These are phyloP conservation scores for Chaetodon trifascialis DNA, from an alignment of 2,113 vertebrate genomes.

Conservation along the genomic window DNA sequence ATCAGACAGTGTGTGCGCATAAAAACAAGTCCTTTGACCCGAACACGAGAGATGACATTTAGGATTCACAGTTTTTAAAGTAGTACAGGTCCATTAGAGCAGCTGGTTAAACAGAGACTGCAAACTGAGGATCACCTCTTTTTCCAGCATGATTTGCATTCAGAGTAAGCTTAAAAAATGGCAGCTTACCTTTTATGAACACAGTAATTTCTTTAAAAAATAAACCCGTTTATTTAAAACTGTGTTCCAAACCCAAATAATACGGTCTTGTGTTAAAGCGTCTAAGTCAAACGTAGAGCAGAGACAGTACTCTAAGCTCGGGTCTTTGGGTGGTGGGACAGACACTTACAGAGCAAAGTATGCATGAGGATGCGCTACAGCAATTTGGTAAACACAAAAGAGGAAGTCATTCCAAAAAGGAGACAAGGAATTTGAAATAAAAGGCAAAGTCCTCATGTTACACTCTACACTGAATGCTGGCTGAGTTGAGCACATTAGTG, in stretches of 20 bases:
- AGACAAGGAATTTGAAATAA: constrained; percentile 3
- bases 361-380: constrained; percentile 2
- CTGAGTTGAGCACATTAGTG: constrained; percentile 22
- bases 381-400: constrained; percentile 18
- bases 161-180: constrained; percentile 25
- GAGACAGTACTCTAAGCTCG: neutral
- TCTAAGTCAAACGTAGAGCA: constrained; percentile 7
- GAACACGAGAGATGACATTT: constrained; percentile 27
- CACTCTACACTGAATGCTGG: constrained; percentile 7
- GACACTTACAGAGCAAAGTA: neutral
- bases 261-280: constrained; percentile 30
- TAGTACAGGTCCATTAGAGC: constrained; percentile 12
- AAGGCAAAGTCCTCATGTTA: constrained; percentile 24
- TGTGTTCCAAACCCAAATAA: constrained; percentile 19
- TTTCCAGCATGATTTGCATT: constrained; percentile 66
- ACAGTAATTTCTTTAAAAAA: constrained; percentile 42
- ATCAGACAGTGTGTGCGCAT: constrained; percentile 6
- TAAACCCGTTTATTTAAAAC: constrained; percentile 44
- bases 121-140: constrained; percentile 24
- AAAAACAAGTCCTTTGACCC: constrained; percentile 6
- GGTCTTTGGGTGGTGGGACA: neutral
- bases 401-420: constrained; percentile 1
- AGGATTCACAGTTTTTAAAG: constrained; percentile 56
- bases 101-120: constrained; percentile 40
- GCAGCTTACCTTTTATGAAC: constrained; percentile 1